Conservation (phyloP, 1,140 invertebrate species). For the Tribolium madens region DNA sequence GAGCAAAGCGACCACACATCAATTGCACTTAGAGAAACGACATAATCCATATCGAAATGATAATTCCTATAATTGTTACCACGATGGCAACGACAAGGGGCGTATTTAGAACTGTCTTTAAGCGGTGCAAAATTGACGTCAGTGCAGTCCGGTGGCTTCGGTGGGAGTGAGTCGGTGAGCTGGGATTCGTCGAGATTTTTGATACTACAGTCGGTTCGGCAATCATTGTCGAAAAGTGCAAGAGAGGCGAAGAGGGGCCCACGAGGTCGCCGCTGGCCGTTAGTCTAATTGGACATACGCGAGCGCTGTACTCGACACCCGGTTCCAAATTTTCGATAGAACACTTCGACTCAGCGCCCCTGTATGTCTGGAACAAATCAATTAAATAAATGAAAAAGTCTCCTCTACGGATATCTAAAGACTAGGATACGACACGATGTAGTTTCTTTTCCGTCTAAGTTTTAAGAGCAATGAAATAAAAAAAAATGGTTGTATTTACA, state of each 20-base stretch:
- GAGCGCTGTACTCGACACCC: slow-evolving; percentile 78
- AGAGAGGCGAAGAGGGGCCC: slow-evolving; percentile 75
- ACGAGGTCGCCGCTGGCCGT: slow-evolving; percentile 70
- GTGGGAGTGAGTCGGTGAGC: slow-evolving; percentile 42
- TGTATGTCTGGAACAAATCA: slow-evolving; percentile 73
- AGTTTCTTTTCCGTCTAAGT: too few relatives aligned
- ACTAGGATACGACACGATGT: too few relatives aligned
- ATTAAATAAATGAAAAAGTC: neutral
- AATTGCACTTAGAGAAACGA: slow-evolving; percentile 57
- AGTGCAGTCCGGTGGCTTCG: slow-evolving; percentile 53
- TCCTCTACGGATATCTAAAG: too few relatives aligned
- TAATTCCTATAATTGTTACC: slow-evolving; percentile 74
- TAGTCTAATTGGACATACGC: slow-evolving; percentile 79
- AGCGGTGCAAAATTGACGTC: slow-evolving; percentile 60
- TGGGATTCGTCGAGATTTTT: slow-evolving; percentile 53
- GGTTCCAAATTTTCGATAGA: slow-evolving; percentile 76
- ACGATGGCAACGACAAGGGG: slow-evolving; percentile 74
- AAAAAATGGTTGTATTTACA: too few relatives aligned
- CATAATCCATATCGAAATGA: slow-evolving; percentile 69
- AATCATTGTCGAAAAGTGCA: slow-evolving; percentile 69
- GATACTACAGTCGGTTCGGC: slow-evolving; percentile 60
- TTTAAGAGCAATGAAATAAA: too few relatives aligned
- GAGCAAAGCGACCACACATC: slow-evolving; percentile 50
- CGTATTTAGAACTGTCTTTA: slow-evolving; percentile 72
- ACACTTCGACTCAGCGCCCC: slow-evolving; percentile 75